Conservation (phyloP, 2,888 invertebrate genomes). For the Agrochola circellaris region DNA sequence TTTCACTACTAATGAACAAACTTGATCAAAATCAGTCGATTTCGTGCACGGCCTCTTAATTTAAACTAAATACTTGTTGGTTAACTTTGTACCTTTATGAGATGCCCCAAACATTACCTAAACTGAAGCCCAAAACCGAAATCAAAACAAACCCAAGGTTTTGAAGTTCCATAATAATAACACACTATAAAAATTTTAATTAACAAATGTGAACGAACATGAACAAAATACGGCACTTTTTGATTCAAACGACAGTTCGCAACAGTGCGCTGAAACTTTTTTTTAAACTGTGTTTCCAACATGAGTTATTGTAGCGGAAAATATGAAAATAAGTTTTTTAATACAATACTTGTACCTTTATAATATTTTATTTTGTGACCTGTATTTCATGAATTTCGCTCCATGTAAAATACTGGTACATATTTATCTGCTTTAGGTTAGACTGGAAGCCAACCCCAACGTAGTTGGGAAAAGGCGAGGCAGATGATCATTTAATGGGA, state of each 20-base stretch:
- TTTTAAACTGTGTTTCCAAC: conserved; percentile 1
- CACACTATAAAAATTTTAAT: conserved; percentile 40
- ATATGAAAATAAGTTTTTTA: conserved; percentile 30
- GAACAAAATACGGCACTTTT: conserved; percentile 33
- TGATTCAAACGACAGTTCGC: conserved; percentile 29
- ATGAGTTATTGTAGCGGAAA: conserved; percentile 9
- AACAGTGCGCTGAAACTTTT: conserved; percentile 39
- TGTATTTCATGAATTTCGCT: background rate
- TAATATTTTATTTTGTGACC: background rate
- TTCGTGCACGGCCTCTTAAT: too few relatives aligned
- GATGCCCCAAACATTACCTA: too few relatives aligned
- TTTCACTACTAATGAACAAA: too few relatives aligned
- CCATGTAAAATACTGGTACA: background rate
- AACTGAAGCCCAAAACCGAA: background rate
- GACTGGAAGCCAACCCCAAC: background rate
- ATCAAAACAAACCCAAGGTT: background rate
- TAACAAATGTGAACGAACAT: conserved; percentile 32
- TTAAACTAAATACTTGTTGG: too few relatives aligned
- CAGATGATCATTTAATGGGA: background rate
- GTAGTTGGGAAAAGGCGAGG: background rate
- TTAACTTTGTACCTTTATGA: too few relatives aligned
- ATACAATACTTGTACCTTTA: background rate
- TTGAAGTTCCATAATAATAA: conserved; percentile 9
- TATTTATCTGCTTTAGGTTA: background rate
- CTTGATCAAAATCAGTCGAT: too few relatives aligned